Evolutionary conservation across 2,888 invertebrate genomes (phyloP).

Genomic region (Lasioglossum leucozonium): DNA sequence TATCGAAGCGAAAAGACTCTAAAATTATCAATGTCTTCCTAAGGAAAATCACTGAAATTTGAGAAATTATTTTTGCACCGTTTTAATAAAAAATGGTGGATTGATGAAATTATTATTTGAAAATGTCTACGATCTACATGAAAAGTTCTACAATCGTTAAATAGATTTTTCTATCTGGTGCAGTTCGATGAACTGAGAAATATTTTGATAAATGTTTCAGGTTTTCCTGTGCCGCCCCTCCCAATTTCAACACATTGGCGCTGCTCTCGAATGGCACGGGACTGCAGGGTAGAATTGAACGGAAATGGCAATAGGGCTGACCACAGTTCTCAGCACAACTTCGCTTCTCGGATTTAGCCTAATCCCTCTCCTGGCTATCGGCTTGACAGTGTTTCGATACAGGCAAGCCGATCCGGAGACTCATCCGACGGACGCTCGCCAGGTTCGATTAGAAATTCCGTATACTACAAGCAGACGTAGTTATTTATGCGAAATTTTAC

Average conservation of each 20-base stretch:
- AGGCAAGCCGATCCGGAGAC: constrained; percentile 93
- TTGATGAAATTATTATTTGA: background rate
- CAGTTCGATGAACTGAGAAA: no score
- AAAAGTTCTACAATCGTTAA: background rate
- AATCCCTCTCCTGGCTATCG: constrained; percentile 92
- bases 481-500: no score
- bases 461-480: background rate
- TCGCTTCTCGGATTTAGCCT: constrained; percentile 89
- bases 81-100: no score
- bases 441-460: constrained; percentile 85
- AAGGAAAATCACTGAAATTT: no score
- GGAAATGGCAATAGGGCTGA: constrained; percentile 85
- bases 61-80: no score
- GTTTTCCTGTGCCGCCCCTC: background rate
- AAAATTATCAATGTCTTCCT: background rate
- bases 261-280: constrained; percentile 55
- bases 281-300: constrained; percentile 61
- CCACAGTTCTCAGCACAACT: constrained; percentile 84
- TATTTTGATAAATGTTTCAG: constrained; percentile 34
- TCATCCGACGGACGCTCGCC: constrained; percentile 89
- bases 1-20: background rate
- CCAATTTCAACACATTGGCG: background rate
- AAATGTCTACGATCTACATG: no score
- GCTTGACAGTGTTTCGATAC: constrained; percentile 92
- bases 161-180: background rate